Percentiles rank a stretch among this genome's conserved stretches.
These are phyloP conservation scores for Sarcophaga subvicina DNA, from an alignment of 2,888 invertebrate species.

Conservation along the genomic window DNA sequence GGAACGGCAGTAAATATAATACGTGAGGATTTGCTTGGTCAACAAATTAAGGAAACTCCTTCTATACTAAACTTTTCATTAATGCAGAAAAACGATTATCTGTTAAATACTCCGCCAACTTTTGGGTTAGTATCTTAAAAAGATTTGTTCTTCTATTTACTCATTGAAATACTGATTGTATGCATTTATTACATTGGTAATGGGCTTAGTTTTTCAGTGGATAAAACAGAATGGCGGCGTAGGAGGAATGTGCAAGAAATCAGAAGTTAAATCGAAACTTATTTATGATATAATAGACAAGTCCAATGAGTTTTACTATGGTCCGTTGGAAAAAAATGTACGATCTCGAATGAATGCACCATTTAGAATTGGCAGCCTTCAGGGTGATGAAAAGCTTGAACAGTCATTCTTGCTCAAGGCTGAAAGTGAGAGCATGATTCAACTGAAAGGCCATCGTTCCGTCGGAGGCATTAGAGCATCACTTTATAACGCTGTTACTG, in stretches of 20 bases:
- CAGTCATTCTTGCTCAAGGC: conserved; percentile 81
- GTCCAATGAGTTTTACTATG: conserved; percentile 92
- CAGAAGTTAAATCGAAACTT: conserved; percentile 87
- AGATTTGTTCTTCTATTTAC: too few relatives aligned
- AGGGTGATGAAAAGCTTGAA: too few relatives aligned
- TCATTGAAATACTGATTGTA: neutral
- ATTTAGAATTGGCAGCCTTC: too few relatives aligned
- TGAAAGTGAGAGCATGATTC: conserved; percentile 89
- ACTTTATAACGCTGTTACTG: conserved; percentile 95
- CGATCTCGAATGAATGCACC: too few relatives aligned
- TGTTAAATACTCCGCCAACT: conserved; percentile 97
- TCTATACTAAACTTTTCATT: conserved; percentile 92
- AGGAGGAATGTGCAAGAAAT: conserved; percentile 88
- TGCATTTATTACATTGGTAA: conserved; percentile 82
- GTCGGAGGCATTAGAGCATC: conserved; percentile 98
- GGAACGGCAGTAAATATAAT: too few relatives aligned
- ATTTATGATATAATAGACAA: conserved; percentile 92
- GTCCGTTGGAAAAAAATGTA: conserved; percentile 60
- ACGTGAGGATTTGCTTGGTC: conserved; percentile 65
- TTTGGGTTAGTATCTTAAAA: conserved; percentile 88
- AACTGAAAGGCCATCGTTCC: conserved; percentile 96
- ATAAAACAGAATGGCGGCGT: conserved; percentile 93
- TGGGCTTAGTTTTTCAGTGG: conserved; percentile 96
- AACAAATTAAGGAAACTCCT: conserved; percentile 90
- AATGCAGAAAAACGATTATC: conserved; percentile 91